Base-by-base conservation (phyloP, 2,797 vertebrate genomes). In the Pangasius sanitwongsei region DNA sequence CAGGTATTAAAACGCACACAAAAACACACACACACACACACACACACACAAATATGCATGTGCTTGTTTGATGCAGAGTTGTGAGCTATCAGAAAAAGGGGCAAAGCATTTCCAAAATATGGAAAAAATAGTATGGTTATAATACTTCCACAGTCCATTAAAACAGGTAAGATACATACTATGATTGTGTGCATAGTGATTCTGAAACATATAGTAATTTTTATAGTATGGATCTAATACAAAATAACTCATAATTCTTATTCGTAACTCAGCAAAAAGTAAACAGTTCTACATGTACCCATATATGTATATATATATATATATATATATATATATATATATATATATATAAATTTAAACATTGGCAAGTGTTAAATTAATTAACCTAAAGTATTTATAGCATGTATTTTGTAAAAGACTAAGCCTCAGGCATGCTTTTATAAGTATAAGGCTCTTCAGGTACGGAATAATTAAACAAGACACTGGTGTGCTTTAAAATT, bases 1-100 rank as follows among this genome's bases (percentile, higher is more conserved):
- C 87, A 87, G 89, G 89, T 90, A 91, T 92, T 90, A 89, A 87
- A 69, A 88, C 70, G 83, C 67, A 89, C 65, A 88, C 31, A 86
- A 48, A 86, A 13, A 69, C 74, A 77, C 87, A 89, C 57, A 86
- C 61, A 75, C 55, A 84, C 55, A 88, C 82, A 87, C 28, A 77
- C 69, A 77, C 48, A 78, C 50, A 57, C n/a, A 81, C n/a, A 81
- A 25, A 82, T 37, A 83, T 41, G 67, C 41, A 48, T 65, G 41
- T 87, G 74, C 83, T 88, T 69, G 61, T 69, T 59, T 87, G 41
- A 67, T 31, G 67, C 44, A 65, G 59, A 59, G 25, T 1, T 82
- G 18, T 34, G 18, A 63, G 31, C 55, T 81, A 82, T 86, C 41
- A 86, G 20, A 48, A 55, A 70, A 37, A 69, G 34, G 3, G 9